A percentile compares a stretch with the other conserved stretches of the same genome.
Conservation (phyloP, 2,797 vertebrate genomes). For the Ibycter americanus region DNA sequence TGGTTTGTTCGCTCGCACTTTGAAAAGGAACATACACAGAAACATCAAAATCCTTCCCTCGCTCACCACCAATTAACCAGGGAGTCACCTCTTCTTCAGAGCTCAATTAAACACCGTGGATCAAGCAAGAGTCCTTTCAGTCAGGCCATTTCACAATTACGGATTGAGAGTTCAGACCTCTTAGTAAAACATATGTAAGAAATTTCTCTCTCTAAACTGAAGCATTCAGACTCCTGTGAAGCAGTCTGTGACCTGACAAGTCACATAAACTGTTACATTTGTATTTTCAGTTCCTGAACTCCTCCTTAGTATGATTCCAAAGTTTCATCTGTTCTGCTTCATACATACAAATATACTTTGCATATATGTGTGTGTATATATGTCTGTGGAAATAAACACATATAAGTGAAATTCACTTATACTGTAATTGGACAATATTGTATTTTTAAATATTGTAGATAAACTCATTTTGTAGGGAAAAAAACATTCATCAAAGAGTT, state of each 20-base stretch:
- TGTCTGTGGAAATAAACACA: neutral
- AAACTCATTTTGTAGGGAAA: neutral
- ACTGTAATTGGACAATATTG: neutral
- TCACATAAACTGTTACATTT: neutral
- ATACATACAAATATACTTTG: neutral
- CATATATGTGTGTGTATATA: rapidly evolving
- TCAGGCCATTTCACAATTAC: neutral
- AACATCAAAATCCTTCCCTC: neutral
- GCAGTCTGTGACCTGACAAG: neutral
- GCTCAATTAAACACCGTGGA: neutral
- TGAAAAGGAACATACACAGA: neutral
- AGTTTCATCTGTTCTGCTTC: neutral
- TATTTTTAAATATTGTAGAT: neutral
- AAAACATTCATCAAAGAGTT: neutral
- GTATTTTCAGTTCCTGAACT: neutral
- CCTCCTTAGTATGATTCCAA: neutral
- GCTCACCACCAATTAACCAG: neutral
- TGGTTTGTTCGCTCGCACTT: neutral
- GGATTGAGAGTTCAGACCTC: neutral
- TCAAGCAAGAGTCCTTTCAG: neutral
- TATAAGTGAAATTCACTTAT: neutral
- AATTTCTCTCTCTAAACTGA: neutral
- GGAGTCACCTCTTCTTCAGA: neutral
- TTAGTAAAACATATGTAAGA: neutral
- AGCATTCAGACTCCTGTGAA: neutral